phyloP scores from a whole-genome alignment of 2,797 vertebrate genomes.

The Sarcoramphus papa region DNA sequence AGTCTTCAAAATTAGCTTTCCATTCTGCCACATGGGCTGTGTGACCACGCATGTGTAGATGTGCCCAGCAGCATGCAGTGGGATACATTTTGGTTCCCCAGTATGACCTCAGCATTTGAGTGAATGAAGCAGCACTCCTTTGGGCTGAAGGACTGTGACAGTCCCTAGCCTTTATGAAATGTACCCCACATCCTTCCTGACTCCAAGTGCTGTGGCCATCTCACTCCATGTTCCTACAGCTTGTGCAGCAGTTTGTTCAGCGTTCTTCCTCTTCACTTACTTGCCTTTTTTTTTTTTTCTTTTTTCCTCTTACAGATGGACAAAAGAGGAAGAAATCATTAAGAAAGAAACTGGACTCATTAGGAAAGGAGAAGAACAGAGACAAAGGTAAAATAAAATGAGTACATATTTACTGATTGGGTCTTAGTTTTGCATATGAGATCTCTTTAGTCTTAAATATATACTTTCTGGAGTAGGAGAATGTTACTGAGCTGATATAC shows the following conservation, averaged over 20 bases:
- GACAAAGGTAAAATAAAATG: conserved; percentile 82
- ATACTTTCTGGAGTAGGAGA: neutral
- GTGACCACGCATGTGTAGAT: rapidly evolving
- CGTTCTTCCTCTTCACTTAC: neutral
- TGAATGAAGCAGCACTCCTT: neutral
- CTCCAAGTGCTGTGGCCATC: neutral
- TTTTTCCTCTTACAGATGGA: conserved; percentile 80
- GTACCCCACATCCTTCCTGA: neutral
- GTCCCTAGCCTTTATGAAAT: neutral
- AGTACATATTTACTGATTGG: neutral
- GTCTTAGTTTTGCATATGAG: neutral
- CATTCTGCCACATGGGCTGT: neutral
- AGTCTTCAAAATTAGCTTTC: neutral
- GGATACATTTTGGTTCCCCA: neutral
- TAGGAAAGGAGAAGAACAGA: conserved; percentile 93
- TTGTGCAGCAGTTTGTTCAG: neutral
- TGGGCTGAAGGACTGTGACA: neutral
- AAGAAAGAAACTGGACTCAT: conserved; percentile 93
- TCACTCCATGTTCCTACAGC: neutral
- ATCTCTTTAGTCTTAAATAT: neutral
- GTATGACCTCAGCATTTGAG: rapidly evolving
- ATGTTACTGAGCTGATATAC: neutral
- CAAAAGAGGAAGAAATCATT: conserved; percentile 95
- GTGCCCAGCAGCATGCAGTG: neutral
- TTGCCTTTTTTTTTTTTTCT: neutral